Base-by-base conservation (phyloP, 2,888 invertebrate genomes). In the Gymnoscelis rufifasciata region DNA sequence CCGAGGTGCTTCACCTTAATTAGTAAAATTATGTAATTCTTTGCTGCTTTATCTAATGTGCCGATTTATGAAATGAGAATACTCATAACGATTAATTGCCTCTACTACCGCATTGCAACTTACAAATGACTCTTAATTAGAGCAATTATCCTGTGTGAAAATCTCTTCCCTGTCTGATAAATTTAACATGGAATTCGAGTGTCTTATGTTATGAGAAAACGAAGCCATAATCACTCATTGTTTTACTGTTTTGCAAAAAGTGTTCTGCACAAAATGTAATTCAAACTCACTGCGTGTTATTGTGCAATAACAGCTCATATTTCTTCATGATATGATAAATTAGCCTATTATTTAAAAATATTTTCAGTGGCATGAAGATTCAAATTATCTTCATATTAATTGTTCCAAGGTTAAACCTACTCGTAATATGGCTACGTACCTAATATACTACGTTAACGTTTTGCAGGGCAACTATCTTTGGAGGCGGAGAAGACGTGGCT, bases 401-500 rank as follows among this genome's bases (percentile, higher is more conserved):
- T 26, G 7, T 26, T 7, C 7, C 2, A 8, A 26, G 7, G 8
- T 7, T 26, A 7, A 26, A 26, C 2, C 8, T 6, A n/a, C n/a
- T n/a, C n/a, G n/a, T n/a, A 2, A 6, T 7, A 26, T 6, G 26
- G 8, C 26, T 26, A 7, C 7, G 7, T 57, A 59, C n/a, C n/a
- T n/a, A n/a, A n/a, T n/a, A n/a, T n/a, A n/a, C n/a, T n/a, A n/a
- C n/a, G n/a, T n/a, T n/a, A n/a, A n/a, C n/a, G n/a, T 80, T 81
- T 81, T 82, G 47, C 84, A 95, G 95, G 94, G 73, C 94, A 95
- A 90, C 90, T 95, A 71, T 95, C 95, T 49, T 88, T 95, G 74
- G 95, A 95, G 82, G 95, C 95, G 51, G 95, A 96, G 81, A 94
- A 95, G 82, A 94, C 95, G 58, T 96, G 96, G 96, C 88, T 96